Evolutionary conservation across 2,797 vertebrate species (phyloP), one percentile per base, ranked within the genome.

Genomic region (Amblyopsis hoosieri): DNA sequence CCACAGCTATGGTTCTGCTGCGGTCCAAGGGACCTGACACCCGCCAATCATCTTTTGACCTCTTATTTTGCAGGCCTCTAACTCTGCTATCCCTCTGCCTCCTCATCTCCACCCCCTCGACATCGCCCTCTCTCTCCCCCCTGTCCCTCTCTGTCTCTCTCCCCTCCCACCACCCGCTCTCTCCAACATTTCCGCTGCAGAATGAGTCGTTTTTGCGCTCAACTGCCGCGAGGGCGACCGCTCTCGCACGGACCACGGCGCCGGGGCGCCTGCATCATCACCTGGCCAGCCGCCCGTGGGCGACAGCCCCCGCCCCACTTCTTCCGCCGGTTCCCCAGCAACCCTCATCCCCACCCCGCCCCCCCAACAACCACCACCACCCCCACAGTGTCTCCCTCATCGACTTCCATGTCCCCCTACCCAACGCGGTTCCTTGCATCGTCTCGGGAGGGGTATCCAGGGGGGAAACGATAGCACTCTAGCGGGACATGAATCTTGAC

Each of bases 41-140:
- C 73, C 57, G 61, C 75, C 37, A 42, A 15, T 85, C 84, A 78
- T 91, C 81, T 94, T 81, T 78, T 79, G 93, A 92, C 92, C 96
- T 97, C 84, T 97, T 97, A 95, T 97, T 91, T 99, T 98, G 89
- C 96, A 98, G 97, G 97, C 96, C 92, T 99, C 92, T 99, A 98
- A 98, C 80, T 95, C 94, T 96, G 86, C 95, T 96, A 82, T 95
- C 95, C 91, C 93, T 94, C 92, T 89, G 89, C 91, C 57, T 84
- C 87, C 82, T 90, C 88, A 83, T 83, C 79, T 88, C 90, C 64
- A 29, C 48, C 72, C 66, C 86, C 69, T 58, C 80, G 71, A 84
- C 65, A 67, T 62, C 72, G 47, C 63, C 54, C 88, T 88, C 87
- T 77, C 66, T 69, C 78, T 72, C 51, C 53, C 68, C 15, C 88